phyloP scores from a whole-genome alignment of 2,888 invertebrate genomes.

The Hecatera dysodea region DNA sequence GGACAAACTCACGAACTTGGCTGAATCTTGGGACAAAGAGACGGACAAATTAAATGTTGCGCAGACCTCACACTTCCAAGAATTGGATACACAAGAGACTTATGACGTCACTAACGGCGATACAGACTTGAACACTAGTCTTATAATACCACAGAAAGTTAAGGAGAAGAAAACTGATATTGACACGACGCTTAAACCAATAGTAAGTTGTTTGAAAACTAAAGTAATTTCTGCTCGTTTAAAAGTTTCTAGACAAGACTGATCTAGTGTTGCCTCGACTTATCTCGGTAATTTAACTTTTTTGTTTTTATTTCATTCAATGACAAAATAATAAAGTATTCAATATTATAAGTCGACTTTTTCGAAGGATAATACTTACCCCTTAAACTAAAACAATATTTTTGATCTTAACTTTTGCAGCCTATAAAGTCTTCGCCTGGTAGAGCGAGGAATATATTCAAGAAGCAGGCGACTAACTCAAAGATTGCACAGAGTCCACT shows the following conservation, averaged over 20 bases:
- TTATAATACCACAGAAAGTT: slow-evolving; percentile 85
- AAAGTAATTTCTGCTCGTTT: neutral
- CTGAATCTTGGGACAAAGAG: slow-evolving; percentile 85
- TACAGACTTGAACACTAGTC: slow-evolving; percentile 82
- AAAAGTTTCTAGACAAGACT: neutral
- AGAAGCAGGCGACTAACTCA: slow-evolving; percentile 81
- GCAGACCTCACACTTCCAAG: slow-evolving; percentile 81
- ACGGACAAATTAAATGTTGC: slow-evolving; percentile 77
- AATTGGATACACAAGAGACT: slow-evolving; percentile 83
- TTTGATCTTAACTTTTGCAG: slow-evolving; percentile 69
- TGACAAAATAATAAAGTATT: neutral
- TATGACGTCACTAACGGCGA: slow-evolving; percentile 83
- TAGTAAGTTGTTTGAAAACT: slow-evolving; percentile 74
- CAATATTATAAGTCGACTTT: too few relatives aligned
- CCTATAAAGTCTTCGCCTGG: slow-evolving; percentile 85
- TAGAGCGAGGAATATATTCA: slow-evolving; percentile 88
- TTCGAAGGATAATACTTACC: neutral
- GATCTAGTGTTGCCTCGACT: neutral
- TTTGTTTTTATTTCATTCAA: neutral
- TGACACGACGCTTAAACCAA: slow-evolving; percentile 83
- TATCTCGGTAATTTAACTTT: neutral
- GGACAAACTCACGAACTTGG: slow-evolving; percentile 93
- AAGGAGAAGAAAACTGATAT: slow-evolving; percentile 80
- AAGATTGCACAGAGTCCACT: slow-evolving; percentile 82
- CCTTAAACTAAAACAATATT: neutral